phyloP scores from a whole-genome alignment of 2,797 vertebrate genomes.

The Etheostoma nigrum region DNA sequence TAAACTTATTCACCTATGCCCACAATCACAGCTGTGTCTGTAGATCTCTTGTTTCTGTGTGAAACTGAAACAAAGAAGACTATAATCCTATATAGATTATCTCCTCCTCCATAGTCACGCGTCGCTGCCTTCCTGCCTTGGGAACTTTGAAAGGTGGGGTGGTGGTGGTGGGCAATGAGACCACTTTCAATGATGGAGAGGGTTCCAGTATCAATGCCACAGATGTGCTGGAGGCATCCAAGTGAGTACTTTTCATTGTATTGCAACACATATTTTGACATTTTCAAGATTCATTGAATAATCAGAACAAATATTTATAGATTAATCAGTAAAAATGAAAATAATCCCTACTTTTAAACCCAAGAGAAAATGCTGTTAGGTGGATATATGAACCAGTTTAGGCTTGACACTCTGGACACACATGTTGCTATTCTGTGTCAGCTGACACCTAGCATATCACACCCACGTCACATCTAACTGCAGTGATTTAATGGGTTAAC shows the following conservation, averaged over 20 bases:
- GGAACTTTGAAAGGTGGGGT: slow-evolving; percentile 83
- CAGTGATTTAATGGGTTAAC: slow-evolving; percentile 10
- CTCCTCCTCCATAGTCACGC: slow-evolving; percentile 85
- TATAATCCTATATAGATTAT: background rate
- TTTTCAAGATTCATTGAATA: background rate
- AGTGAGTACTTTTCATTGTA: slow-evolving; percentile 78
- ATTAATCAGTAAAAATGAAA: background rate
- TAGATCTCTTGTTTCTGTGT: background rate
- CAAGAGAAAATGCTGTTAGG: background rate
- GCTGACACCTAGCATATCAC: slow-evolving; percentile 5
- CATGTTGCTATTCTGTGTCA: slow-evolving; percentile 3
- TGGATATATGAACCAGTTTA: background rate
- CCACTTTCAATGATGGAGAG: slow-evolving; percentile 75
- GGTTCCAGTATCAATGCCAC: slow-evolving; percentile 84
- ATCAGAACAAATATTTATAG: background rate
- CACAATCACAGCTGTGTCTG: background rate
- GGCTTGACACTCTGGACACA: background rate
- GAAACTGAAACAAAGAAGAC: slow-evolving; percentile 1
- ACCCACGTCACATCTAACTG: background rate
- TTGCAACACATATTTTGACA: background rate
- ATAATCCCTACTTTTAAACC: background rate
- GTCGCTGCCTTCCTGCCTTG: slow-evolving; percentile 91
- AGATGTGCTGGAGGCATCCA: slow-evolving; percentile 92
- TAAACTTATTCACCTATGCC: background rate
- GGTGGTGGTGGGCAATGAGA: slow-evolving; percentile 90